These are phyloP conservation scores for Dexiosoma caninum DNA, from an alignment of 2,888 invertebrate species.

Conservation along the genomic window DNA sequence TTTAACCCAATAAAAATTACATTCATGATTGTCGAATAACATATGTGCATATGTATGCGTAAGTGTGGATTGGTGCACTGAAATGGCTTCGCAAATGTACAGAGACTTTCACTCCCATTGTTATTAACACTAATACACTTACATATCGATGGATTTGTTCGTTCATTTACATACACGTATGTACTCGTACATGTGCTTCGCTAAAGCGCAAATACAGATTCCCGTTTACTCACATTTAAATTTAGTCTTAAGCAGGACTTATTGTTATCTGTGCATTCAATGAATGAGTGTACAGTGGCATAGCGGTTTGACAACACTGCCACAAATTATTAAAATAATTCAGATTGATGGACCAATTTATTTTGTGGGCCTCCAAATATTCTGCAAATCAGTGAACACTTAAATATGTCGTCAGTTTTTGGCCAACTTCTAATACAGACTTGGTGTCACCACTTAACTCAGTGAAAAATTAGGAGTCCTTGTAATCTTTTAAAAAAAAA, in stretches of 20 bases:
- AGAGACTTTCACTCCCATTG: conserved; percentile 40
- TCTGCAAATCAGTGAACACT: too few relatives aligned
- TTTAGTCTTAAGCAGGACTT: conserved; percentile 64
- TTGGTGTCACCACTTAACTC: too few relatives aligned
- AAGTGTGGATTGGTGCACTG: neutral
- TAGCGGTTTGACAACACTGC: too few relatives aligned
- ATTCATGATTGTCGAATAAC: neutral
- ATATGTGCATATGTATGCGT: too few relatives aligned
- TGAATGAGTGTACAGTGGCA: conserved; percentile 52
- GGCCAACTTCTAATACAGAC: too few relatives aligned
- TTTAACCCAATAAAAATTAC: conserved; percentile 55
- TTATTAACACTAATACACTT: conserved; percentile 41
- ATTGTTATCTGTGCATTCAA: conserved; percentile 65
- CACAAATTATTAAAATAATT: too few relatives aligned
- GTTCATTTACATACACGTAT: conserved; percentile 45
- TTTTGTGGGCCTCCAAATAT: too few relatives aligned
- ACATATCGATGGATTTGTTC: conserved; percentile 5
- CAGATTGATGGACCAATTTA: too few relatives aligned
- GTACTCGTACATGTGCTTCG: neutral
- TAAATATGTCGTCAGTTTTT: too few relatives aligned
- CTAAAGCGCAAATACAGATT: neutral
- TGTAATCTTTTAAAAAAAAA: too few relatives aligned
- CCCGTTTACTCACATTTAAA: conserved; percentile 54
- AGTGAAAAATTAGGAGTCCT: too few relatives aligned
- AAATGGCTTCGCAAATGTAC: neutral